Evolutionary conservation across 2,113 vertebrate species (phyloP), one percentile per base, ranked within the genome.

Genomic region (Bagarius yarrelli): DNA sequence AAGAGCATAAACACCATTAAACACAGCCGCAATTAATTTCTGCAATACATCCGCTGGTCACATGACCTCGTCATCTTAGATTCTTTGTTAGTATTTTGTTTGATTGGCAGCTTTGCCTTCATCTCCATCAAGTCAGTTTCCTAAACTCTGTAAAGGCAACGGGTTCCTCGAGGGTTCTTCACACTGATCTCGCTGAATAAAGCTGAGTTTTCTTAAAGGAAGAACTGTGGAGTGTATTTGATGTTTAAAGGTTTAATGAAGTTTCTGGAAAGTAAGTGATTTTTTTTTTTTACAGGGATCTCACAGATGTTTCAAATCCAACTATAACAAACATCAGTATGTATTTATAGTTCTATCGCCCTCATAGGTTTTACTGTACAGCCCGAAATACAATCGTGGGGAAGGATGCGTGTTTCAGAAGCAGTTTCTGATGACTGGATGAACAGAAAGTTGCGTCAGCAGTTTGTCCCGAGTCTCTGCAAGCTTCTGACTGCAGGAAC

Each of bases 381-480:
- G 53, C n/a, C 23, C 25, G 11, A 34, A 16, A 9, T 30, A 40
- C 18, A 23, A 25, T 8, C 5, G 2, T 8, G 13, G 36, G n/a
- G n/a, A 77, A 50, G 2, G 11, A 30, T 63, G 11, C 1, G 1
- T 67, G 47, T 13, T 66, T 57, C 53, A 67, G 47, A n/a, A 25
- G 61, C 47, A 47, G 36, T 5, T 73, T 70, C 32, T 47, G 55
- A 18, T 21, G 36, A 52, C 69, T 47, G 1, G 3, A 60, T 25
- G 11, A 50, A 27, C 9, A 59, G 27, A 55, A 60, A 47, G 57
- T 57, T 80, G 79, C 16, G 63, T 63, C 67, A 72, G 79, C 61
- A 80, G 44, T 73, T 69, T 36, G 30, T 61, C 5, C 56, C 30
- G 21, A 73, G 44, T 53, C 36, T 73, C 18, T 23, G 15, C 5